phyloP scores from a whole-genome alignment of 2,888 invertebrate species.

The Ornithoptera priamus region DNA sequence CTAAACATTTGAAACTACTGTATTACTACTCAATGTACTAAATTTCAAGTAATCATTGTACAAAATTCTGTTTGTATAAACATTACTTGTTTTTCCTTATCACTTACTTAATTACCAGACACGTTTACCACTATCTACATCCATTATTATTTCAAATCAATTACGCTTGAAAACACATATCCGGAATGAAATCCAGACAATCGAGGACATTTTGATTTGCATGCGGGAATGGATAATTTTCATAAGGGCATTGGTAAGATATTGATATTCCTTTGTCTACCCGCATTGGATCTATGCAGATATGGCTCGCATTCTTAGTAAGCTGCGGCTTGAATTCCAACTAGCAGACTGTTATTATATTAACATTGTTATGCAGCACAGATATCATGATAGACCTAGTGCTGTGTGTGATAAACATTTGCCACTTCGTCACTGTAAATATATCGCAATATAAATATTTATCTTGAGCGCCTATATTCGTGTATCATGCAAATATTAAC shows the following conservation, averaged over 20 bases:
- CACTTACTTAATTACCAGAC: too few relatives aligned
- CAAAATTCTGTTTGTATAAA: too few relatives aligned
- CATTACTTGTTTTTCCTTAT: too few relatives aligned
- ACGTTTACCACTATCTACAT: too few relatives aligned
- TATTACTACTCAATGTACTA: too few relatives aligned
- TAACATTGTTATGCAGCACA: slow-evolving; percentile 10
- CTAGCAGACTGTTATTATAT: slow-evolving; percentile 5
- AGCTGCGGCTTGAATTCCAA: slow-evolving; percentile 2
- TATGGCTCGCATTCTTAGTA: slow-evolving; percentile 10
- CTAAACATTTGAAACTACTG: too few relatives aligned
- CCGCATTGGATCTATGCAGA: slow-evolving; percentile 4
- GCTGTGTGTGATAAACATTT: not conserved
- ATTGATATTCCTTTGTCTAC: slow-evolving; percentile 16
- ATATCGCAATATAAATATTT: not conserved
- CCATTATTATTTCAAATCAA: not conserved
- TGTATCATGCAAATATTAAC: not conserved
- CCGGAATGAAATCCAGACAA: not conserved
- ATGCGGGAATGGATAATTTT: slow-evolving; percentile 12
- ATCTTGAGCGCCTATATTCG: not conserved
- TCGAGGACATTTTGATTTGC: not conserved
- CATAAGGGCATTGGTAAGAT: slow-evolving; percentile 16
- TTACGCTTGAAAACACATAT: not conserved
- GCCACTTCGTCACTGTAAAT: not conserved
- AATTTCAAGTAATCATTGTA: too few relatives aligned
- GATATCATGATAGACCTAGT: not conserved